Evolutionary conservation across 2,113 vertebrate species (phyloP), one percentile per base, ranked within the genome.

Genomic region (Grantiella picta): DNA sequence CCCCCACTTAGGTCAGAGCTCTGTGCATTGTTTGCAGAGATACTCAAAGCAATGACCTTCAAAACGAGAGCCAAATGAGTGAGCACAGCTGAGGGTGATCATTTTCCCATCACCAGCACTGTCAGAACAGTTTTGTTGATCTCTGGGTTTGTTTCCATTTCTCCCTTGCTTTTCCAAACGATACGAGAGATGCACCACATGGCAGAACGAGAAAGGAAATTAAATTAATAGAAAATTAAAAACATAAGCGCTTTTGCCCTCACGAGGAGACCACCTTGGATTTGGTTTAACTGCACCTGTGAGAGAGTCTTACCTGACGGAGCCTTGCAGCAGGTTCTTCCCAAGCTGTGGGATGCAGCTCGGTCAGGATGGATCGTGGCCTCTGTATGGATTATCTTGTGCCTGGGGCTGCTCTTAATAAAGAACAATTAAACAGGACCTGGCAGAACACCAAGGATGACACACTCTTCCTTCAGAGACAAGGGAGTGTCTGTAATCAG

Each of bases 321-420:
- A 66, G 24, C 33, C 36, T 24, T 57, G n/a, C 53, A 60, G 53
- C n/a, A 68, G 53, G 23, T 6, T 35, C 53, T 40, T 60, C 69
- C 69, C 16, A 18, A 35, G 60, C 31, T 0, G 0, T 2, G 56
- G 36, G 38, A 45, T 42, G 17, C 60, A 35, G 60, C 54, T 71
- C 0, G 1, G 35, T 15, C 5, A 8, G 71, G 65, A 33, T 15
- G 38, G 52, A 50, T 40, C 0, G 0, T 28, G 22, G 36, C 33
- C 16, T 82, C 38, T 12, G 11, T 23, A 21, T 0, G 3, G 23
- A n/a, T 79, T 21, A 25, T 18, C 44, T 64, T 0, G 0, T 68
- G 35, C 10, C 53, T 63, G 38, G 15, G 53, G 49, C 35, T 45
- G 15, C 64, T 64, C 33, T 68, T 45, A 45, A 56, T 29, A 49